Evolutionary conservation across 2,113 vertebrate genomes (phyloP), one percentile per base, ranked within the genome.

Genomic region (Typhlomys cinereus): DNA sequence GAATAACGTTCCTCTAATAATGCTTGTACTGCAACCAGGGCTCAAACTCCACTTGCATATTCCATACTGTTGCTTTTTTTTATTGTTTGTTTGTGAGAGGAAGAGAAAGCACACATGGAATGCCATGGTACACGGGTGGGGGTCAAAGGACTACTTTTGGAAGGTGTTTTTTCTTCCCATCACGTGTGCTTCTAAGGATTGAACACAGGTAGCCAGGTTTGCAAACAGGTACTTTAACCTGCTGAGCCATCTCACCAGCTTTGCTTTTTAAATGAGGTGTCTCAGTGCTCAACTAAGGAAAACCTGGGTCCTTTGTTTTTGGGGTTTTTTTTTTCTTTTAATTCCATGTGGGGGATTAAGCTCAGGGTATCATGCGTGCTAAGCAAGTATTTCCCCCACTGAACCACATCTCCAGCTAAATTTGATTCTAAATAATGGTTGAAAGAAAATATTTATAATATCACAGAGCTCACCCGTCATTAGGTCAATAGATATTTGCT

Each of bases 401-500:
- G 2, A n/a, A 34, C 61, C 50, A 83, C 44, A 83, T 27, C 48
- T 34, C 61, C 64, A 44, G 46, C 80, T 41, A 57, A 70, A 46
- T 39, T 73, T 71, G 39, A n/a, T 85, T 70, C 15, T 80, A 81
- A 92, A 74, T 52, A 85, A 18, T 62, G 86, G 48, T 36, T 91
- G n/a, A 66, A 39, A 75, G 82, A 85, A 11, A 81, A 23, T 69
- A 69, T 89, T 90, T 91, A 67, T 44, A 4, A 74, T 78, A 17
- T 81, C 74, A 89, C 75, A 80, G 71, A 91, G 59, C 87, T 73
- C 54, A 79, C 34, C 64, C 34, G 23, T 88, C 70, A 79, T 79
- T 86, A 83, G 89, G 34, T 88, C 80, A 84, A 23, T 25, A 62
- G 44, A 64, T 92, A 91, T 7, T 74, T 78, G 70, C 52, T 85